Conservation (phyloP, 2,888 invertebrate genomes). For the Rhagonycha fulva region DNA sequence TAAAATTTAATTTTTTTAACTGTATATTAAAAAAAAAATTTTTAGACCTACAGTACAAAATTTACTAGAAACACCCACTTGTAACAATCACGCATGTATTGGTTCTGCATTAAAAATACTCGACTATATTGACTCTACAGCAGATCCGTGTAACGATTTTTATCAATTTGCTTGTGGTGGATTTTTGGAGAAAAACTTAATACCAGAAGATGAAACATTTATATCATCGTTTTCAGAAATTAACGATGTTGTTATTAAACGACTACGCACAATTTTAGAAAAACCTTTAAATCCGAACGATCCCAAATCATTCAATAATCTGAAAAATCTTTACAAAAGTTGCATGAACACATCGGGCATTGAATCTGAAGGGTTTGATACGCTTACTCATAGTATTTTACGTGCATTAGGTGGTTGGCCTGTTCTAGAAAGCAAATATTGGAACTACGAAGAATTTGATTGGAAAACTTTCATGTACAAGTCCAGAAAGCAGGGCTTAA, state of each 20-base stretch:
- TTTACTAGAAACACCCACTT: constrained; percentile 55
- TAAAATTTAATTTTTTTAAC: not conserved
- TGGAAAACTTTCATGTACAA: constrained; percentile 81
- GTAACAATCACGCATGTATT: constrained; percentile 77
- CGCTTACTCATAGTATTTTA: constrained; percentile 69
- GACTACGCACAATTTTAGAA: constrained; percentile 70
- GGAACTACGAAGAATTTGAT: constrained; percentile 69
- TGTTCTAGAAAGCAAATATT: constrained; percentile 70
- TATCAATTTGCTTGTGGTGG: constrained; percentile 80
- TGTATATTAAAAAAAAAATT: not conserved
- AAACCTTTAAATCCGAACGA: constrained; percentile 65
- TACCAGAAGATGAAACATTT: constrained; percentile 81
- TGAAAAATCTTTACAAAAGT: constrained; percentile 82
- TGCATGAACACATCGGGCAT: constrained; percentile 88
- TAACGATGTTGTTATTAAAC: constrained; percentile 74
- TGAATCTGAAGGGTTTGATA: constrained; percentile 75
- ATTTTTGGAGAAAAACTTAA: constrained; percentile 71
- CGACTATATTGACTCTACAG: constrained; percentile 69
- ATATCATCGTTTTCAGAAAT: constrained; percentile 77
- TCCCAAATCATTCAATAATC: constrained; percentile 73
- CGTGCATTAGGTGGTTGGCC: constrained; percentile 85
- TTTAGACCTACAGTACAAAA: not conserved
- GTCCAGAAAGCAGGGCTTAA: constrained; percentile 72
- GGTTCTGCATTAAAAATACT: constrained; percentile 77
- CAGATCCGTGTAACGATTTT: constrained; percentile 83